Evolutionary conservation across 2,888 invertebrate species (phyloP).

Genomic region (Gymnoscelis rufifasciata): DNA sequence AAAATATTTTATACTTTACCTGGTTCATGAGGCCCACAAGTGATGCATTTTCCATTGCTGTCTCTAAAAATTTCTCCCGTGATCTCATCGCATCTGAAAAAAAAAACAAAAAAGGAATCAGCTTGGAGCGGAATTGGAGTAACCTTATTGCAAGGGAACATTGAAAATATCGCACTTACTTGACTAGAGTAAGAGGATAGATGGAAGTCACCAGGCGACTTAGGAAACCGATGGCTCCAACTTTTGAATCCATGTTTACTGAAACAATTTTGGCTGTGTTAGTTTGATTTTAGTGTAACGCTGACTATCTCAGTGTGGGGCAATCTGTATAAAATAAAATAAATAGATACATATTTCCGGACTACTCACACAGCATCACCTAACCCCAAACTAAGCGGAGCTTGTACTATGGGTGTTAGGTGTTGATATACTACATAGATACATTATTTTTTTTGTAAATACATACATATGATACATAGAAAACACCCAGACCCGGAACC

Average conservation of each 20-base stretch:
- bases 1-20: constrained; percentile 78
- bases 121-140: too few relatives aligned
- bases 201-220: constrained; percentile 80
- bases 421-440: too few relatives aligned
- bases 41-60: constrained; percentile 85
- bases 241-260: constrained; percentile 93
- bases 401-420: too few relatives aligned
- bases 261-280: constrained; percentile 45
- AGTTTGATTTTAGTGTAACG: neutral
- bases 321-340: too few relatives aligned
- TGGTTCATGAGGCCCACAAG: constrained; percentile 90
- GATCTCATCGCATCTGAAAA: constrained; percentile 80
- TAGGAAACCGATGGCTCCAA: constrained; percentile 95
- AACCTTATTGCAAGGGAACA: neutral
- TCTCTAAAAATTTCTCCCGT: constrained; percentile 89
- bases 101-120: neutral
- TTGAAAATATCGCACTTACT: constrained; percentile 46
- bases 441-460: too few relatives aligned
- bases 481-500: too few relatives aligned
- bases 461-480: too few relatives aligned
- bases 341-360: too few relatives aligned
- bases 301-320: too few relatives aligned
- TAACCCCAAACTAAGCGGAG: too few relatives aligned
- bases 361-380: too few relatives aligned
- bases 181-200: constrained; percentile 68